Evolutionary conservation across 1,140 invertebrate genomes (phyloP).

Genomic region (Belonocnema kinseyi): DNA sequence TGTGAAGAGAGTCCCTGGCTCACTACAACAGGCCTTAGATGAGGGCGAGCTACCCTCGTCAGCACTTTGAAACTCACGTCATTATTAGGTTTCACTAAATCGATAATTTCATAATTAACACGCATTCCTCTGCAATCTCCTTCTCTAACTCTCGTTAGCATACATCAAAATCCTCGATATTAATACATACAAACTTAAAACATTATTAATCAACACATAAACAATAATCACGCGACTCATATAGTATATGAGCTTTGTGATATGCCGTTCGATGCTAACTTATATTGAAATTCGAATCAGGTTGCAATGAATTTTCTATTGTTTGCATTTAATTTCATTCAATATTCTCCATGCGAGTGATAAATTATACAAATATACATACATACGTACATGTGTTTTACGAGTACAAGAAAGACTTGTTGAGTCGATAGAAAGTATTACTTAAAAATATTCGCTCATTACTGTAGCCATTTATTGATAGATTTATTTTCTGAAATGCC

Average conservation of each 20-base stretch:
- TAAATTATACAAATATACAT: not conserved
- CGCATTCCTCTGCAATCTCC: not conserved
- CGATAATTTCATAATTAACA: constrained; percentile 35
- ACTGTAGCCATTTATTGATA: too few species aligned
- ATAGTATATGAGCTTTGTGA: not conserved
- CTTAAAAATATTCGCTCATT: too few species aligned
- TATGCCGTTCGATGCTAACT: not conserved
- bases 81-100: constrained; percentile 31
- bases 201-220: not conserved
- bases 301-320: not conserved
- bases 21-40: not conserved
- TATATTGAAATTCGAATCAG: not conserved
- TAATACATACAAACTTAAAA: not conserved
- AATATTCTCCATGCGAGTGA: not conserved
- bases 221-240: not conserved
- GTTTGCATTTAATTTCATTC: not conserved
- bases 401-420: not conserved
- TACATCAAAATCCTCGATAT: not conserved
- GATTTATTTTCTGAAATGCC: too few species aligned
- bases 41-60: not conserved
- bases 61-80: constrained; percentile 7
- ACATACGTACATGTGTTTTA: not conserved
- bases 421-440: too few species aligned
- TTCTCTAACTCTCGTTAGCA: not conserved
- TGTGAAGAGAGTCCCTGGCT: not conserved